Conservation (phyloP, 2,888 invertebrate genomes). For the Drosophila trichaetosa region DNA sequence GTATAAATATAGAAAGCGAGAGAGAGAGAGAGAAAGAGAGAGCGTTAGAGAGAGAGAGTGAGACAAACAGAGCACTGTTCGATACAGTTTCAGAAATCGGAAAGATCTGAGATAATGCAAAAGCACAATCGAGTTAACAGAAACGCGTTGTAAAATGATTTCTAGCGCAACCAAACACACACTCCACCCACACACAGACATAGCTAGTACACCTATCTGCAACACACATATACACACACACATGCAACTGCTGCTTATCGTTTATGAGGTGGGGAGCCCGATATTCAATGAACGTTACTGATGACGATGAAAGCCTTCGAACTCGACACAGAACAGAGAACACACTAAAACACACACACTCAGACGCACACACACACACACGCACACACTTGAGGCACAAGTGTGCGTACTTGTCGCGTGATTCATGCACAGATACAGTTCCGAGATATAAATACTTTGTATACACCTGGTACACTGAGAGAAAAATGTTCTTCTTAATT, state of each 20-base stretch:
- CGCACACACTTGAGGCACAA: background rate
- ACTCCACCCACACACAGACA: constrained; percentile 9
- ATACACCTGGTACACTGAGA: background rate
- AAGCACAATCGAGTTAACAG: constrained; percentile 63
- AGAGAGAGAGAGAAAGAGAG: background rate
- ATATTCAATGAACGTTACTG: constrained; percentile 69
- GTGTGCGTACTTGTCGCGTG: constrained; percentile 41
- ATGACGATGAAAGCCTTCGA: constrained; percentile 46
- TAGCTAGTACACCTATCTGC: constrained; percentile 4
- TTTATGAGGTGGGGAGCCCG: constrained; percentile 50
- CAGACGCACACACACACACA: background rate
- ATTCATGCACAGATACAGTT: constrained; percentile 55
- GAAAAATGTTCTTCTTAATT: background rate
- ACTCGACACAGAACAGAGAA: constrained; percentile 16
- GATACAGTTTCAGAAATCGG: constrained; percentile 45
- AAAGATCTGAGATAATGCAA: constrained; percentile 67
- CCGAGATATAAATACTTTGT: constrained; percentile 3
- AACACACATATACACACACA: constrained; percentile 17
- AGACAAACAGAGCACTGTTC: background rate
- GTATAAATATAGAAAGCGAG: background rate
- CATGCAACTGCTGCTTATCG: constrained; percentile 70
- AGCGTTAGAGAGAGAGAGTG: background rate
- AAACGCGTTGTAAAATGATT: constrained; percentile 64
- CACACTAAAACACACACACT: background rate
- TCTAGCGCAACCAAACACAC: constrained; percentile 48